Evolutionary conservation across 2,797 vertebrate species (phyloP).

Genomic region (Myotis myotis): DNA sequence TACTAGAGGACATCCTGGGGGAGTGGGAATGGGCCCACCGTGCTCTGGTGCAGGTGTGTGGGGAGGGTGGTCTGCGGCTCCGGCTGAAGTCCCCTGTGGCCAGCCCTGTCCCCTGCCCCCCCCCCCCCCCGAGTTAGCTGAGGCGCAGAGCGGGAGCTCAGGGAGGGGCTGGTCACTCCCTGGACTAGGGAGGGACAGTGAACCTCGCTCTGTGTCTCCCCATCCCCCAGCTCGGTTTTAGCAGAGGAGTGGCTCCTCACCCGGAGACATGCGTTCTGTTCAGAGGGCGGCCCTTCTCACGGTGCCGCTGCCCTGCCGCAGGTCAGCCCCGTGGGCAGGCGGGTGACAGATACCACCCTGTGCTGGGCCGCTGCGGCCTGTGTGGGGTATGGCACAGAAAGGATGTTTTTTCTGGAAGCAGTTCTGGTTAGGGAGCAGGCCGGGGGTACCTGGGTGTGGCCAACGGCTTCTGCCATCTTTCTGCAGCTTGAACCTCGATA

Average conservation of each 20-base stretch:
- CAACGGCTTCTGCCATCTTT: slow-evolving; percentile 67
- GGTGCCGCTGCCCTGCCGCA: background rate
- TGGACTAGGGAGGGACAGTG: background rate
- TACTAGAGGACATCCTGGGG: background rate
- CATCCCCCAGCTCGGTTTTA: background rate
- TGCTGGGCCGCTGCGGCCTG: background rate
- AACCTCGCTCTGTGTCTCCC: background rate
- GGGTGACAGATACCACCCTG: background rate
- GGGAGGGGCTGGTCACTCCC: background rate
- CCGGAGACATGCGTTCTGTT: background rate
- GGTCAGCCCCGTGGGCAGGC: background rate
- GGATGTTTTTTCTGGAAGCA: background rate
- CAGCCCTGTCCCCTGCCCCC: background rate
- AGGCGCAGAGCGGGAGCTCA: background rate
- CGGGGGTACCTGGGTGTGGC: slow-evolving; percentile 4
- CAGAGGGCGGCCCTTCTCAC: background rate
- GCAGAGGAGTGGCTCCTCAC: background rate
- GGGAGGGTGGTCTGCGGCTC: background rate
- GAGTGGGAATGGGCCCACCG: background rate
- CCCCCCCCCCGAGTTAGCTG: background rate
- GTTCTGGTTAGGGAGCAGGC: background rate
- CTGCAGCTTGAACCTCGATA: slow-evolving; percentile 89
- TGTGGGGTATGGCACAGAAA: background rate
- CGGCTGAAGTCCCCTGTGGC: background rate
- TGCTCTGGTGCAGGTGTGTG: background rate